These are phyloP conservation scores for Crax fasciolata DNA, from an alignment of 2,797 vertebrate genomes.

Conservation along the genomic window DNA sequence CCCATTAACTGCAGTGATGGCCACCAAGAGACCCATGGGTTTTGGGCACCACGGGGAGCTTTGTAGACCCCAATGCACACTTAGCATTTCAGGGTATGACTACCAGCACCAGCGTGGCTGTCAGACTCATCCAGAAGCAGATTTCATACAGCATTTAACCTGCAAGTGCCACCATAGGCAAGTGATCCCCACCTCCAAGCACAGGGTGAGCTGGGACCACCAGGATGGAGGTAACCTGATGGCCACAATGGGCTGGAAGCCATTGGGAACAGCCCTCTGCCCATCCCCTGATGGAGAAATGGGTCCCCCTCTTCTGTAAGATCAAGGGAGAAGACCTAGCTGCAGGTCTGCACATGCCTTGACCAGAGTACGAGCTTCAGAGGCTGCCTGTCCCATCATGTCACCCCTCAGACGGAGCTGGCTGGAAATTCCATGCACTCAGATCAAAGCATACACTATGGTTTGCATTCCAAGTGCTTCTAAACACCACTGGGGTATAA, in stretches of 20 bases:
- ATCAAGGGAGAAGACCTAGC: not conserved
- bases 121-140: not conserved
- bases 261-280: not conserved
- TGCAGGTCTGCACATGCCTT: not conserved
- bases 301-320: not conserved
- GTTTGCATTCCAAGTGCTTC: not conserved
- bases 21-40: not conserved
- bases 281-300: not conserved
- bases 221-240: not conserved
- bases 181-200: rapidly evolving
- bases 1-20: not conserved
- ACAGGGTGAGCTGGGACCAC: not conserved
- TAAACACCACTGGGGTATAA: not conserved
- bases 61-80: not conserved
- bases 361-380: not conserved
- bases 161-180: rapidly evolving
- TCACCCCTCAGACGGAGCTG: not conserved
- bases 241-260: rapidly evolving
- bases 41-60: not conserved
- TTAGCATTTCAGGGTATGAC: not conserved
- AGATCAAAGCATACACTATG: too few relatives aligned
- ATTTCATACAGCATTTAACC: not conserved
- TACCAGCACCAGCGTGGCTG: not conserved
- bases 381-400: not conserved
- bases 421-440: too few relatives aligned